Conservation (phyloP, 2,888 invertebrate species). For the Perithous albicinctus region DNA sequence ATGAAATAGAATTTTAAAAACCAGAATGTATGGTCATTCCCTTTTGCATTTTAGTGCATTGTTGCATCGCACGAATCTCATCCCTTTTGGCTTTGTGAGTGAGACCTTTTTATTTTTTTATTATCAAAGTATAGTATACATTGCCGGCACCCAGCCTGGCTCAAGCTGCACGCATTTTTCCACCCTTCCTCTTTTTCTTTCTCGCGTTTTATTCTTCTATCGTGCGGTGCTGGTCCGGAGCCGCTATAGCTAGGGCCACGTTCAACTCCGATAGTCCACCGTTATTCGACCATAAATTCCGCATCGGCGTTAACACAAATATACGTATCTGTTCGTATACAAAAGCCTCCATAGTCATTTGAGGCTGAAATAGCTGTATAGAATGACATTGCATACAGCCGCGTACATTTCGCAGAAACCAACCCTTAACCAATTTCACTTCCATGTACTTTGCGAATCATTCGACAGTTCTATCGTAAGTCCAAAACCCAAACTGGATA, state of each 20-base stretch:
- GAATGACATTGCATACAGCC: background rate
- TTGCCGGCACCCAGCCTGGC: slow-evolving; percentile 18
- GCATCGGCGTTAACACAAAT: slow-evolving; percentile 73
- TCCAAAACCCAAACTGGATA: background rate
- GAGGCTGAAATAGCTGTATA: slow-evolving; percentile 11
- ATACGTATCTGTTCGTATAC: slow-evolving; percentile 63
- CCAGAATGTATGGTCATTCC: slow-evolving; percentile 22
- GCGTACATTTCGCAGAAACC: slow-evolving; percentile 26
- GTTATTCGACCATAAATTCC: slow-evolving; percentile 78
- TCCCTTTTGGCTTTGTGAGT: slow-evolving; percentile 19
- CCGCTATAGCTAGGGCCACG: slow-evolving; percentile 51
- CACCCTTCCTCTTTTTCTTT: slow-evolving; percentile 25
- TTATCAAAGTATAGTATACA: slow-evolving; percentile 22
- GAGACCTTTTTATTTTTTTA: slow-evolving; percentile 16
- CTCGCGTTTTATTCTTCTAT: slow-evolving; percentile 35
- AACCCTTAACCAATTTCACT: slow-evolving; percentile 39
- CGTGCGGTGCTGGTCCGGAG: slow-evolving; percentile 19
- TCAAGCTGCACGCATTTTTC: slow-evolving; percentile 64
- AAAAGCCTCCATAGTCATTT: slow-evolving; percentile 54
- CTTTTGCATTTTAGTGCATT: slow-evolving; percentile 46
- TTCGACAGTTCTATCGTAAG: background rate
- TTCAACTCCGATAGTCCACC: slow-evolving; percentile 71
- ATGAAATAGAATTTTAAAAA: slow-evolving; percentile 17
- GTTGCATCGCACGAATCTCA: slow-evolving; percentile 45
- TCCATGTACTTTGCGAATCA: background rate